Base-by-base conservation (phyloP, 2,797 vertebrate genomes). In the Myotis pilosus region DNA sequence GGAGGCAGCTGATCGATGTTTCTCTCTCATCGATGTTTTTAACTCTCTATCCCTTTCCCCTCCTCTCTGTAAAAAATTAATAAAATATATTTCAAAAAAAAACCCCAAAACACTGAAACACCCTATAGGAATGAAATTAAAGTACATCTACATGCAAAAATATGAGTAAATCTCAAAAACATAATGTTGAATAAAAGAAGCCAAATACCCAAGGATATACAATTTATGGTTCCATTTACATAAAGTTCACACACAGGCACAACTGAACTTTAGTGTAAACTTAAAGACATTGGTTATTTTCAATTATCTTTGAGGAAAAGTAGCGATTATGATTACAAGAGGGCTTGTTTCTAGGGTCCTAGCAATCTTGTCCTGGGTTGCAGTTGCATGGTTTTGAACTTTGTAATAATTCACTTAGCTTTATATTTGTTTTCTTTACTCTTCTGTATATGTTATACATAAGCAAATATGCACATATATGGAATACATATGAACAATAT, bases 181-280 rank as follows among this genome's bases (percentile, higher is more conserved):
- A 55, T 62, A 36, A 71, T 53, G 11, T 19, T 62, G 60, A 92
- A 82, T 47, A 28, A 90, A 88, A 81, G 22, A 36, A 68, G 79
- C 19, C 82, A 83, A 62, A 68, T 2, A 20, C 49, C 69, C 28
- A 92, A 66, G 28, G 47, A 89, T n/a, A 86, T 36, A 69, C 17
- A 41, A 12, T 62, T 86, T 93, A 53, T 36, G 30, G 81, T 28
- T 80, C 19, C 23, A 44, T 66, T 72, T 13, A 87, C 17, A 66
- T 60, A 76, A 82, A 78, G 33, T 83, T 79, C 36, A 88, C 82
- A 83, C 64, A 87, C 7, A 72, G n/a, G 53, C 23, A 87, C 78
- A 83, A 85, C 20, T 78, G 60, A 87, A 91, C 49, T 57, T 91
- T 38, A 16, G n/a, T 16, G n/a, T 62, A 79, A 94, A 91, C 88